A percentile compares a stretch with the other conserved stretches of the same genome.
Conservation (phyloP, 1,140 invertebrate genomes). For the Odontomachus brunneus region DNA sequence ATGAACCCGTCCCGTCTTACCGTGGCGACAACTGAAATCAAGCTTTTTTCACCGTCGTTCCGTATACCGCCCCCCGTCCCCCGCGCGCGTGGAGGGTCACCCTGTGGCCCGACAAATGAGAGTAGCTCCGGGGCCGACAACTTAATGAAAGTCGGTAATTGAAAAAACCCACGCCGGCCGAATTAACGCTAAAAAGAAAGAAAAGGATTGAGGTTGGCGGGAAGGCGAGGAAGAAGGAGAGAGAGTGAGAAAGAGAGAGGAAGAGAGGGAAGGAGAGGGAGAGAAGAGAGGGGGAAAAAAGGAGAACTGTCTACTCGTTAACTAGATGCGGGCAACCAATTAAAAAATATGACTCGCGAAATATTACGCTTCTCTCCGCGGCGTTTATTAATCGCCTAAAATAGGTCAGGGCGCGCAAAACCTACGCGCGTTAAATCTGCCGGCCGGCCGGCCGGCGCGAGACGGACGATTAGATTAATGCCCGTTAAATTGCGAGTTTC, state of each 20-base stretch:
- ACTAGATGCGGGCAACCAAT: constrained; percentile 29
- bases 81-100: not conserved
- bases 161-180: constrained; percentile 39
- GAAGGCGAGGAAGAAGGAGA: no score
- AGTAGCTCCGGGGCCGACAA: constrained; percentile 37
- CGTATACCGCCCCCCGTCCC: not conserved
- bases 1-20: constrained; percentile 21
- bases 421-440: constrained; percentile 10
- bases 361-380: constrained; percentile 18
- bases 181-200: constrained; percentile 27
- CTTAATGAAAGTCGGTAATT: constrained; percentile 59
- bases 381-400: constrained; percentile 32
- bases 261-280: no score
- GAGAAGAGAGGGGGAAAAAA: no score
- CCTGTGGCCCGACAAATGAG: constrained; percentile 19
- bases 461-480: constrained; percentile 28
- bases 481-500: constrained; percentile 13
- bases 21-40: constrained; percentile 29
- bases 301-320: not conserved
- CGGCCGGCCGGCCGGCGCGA: constrained; percentile 13
- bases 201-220: no score
- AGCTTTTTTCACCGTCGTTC: not conserved
- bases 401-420: not conserved
- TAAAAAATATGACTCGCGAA: constrained; percentile 45
- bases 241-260: no score